Base-by-base conservation (phyloP, 1,140 invertebrate species). In the Bombus terrestris region DNA sequence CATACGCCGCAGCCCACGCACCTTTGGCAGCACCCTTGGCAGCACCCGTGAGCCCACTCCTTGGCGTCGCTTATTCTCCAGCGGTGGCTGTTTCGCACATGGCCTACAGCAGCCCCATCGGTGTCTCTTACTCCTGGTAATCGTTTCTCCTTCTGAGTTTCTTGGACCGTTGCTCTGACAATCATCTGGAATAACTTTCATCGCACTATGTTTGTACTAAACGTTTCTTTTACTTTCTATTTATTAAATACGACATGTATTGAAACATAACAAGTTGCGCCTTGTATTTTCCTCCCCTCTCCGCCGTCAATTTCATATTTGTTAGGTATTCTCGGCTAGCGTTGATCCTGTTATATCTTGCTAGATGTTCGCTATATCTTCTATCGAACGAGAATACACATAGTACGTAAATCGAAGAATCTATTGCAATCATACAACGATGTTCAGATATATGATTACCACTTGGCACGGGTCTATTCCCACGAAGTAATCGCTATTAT, bases 41-140 rank as follows among this genome's bases (percentile, higher is more conserved):
- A 22, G 89, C 90, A 8, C 90, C 83, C 5, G 74, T 87, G 13
- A 85, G 88, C 41, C 80, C 86, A 47, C 84, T 91, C 43, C 92
- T 93, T 35, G 93, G 93, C 41, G 92, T 94, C 39, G 95, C 96
- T 0, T 97, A 97, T 92, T 97, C 96, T 3, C 96, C 97, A 39
- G 96, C 97, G 9, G 96, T 97, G 8, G 96, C 96, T 35, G 97
- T 97, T 0, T 96, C 96, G 25, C 97, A 97, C 93, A 96, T 97
- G 96, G 96, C 95, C 53, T 97, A 96, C 93, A 95, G 94, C 91
- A 96, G 96, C 81, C 96, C 96, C 82, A 93, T 96, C 13, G 96
- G 96, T 41, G 92, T 96, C 81, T 95, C 96, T 37, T 94, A 94
- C 82, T 76, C 83, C 3, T 92, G 83, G 35, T 92, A 91, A 89